Percentiles rank a stretch among this genome's conserved stretches.
phyloP scores from a whole-genome alignment of 2,797 vertebrate genomes.

The Lagocephalus sceleratus region DNA sequence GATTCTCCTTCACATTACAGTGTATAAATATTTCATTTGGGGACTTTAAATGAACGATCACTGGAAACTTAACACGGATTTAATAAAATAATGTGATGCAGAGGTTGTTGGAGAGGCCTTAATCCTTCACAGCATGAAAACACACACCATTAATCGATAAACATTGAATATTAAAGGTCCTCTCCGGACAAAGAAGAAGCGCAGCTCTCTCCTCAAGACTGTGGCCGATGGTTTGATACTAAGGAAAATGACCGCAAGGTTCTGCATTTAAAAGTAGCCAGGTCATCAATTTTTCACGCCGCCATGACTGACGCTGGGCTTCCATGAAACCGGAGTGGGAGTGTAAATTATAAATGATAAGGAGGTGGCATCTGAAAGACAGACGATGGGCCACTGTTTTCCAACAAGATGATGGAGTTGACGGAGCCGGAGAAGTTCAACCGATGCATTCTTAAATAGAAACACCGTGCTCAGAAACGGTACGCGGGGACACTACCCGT shows the following conservation, averaged over 20 bases:
- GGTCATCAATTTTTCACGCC: conserved; percentile 68
- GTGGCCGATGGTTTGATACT: conserved; percentile 43
- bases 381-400: conserved; percentile 28
- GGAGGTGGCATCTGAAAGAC: conserved; percentile 48
- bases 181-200: conserved; percentile 26
- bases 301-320: conserved; percentile 51
- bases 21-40: too few species aligned
- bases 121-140: neutral
- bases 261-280: conserved; percentile 65
- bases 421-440: conserved; percentile 17
- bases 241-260: conserved; percentile 46
- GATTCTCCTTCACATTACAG: too few species aligned
- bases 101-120: too few species aligned
- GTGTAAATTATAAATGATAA: conserved; percentile 74
- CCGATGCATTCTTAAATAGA: conserved; percentile 20
- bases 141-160: conserved; percentile 22
- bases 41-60: too few species aligned
- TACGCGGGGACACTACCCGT: neutral
- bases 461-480: neutral
- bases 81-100: too few species aligned
- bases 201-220: conserved; percentile 17
- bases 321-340: conserved; percentile 70
- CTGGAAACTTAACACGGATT: too few species aligned
- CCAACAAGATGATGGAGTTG: conserved; percentile 19
- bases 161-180: conserved; percentile 33